These are phyloP conservation scores for Drosophila atroscutellata DNA, from an alignment of 2,888 invertebrate species.

Conservation along the genomic window DNA sequence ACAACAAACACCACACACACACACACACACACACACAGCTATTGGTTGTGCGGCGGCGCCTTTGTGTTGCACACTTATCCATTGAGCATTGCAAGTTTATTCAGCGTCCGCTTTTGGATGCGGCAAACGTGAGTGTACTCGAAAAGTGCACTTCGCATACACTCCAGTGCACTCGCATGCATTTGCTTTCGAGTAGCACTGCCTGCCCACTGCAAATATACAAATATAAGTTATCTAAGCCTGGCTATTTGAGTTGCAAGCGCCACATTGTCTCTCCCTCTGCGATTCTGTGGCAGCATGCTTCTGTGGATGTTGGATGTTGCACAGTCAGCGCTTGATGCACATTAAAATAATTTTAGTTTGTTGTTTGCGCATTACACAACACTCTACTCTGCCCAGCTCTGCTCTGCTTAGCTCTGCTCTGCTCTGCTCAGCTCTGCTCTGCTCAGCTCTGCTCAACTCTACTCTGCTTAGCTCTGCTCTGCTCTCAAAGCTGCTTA, in stretches of 20 bases:
- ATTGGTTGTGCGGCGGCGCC: conserved; percentile 12
- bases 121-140: conserved; percentile 16
- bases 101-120: background rate
- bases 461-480: background rate
- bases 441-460: no score
- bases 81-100: conserved; percentile 49
- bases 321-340: background rate
- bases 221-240: conserved; percentile 43
- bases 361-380: background rate
- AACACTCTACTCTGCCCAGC: background rate
- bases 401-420: accelerated
- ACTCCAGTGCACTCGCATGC: conserved; percentile 45
- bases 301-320: background rate
- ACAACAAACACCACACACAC: conserved; percentile 5
- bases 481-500: background rate
- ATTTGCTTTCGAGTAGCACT: background rate
- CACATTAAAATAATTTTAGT: background rate
- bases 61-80: conserved; percentile 31
- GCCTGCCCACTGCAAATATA: conserved; percentile 21
- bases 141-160: conserved; percentile 42
- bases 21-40: conserved; percentile 12
- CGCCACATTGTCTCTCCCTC: conserved; percentile 13
- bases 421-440: background rate
- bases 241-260: conserved; percentile 1
- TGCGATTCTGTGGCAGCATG: conserved; percentile 16